These are phyloP conservation scores for Himalopsyche japonica DNA, from an alignment of 2,888 invertebrate genomes.

Conservation along the genomic window DNA sequence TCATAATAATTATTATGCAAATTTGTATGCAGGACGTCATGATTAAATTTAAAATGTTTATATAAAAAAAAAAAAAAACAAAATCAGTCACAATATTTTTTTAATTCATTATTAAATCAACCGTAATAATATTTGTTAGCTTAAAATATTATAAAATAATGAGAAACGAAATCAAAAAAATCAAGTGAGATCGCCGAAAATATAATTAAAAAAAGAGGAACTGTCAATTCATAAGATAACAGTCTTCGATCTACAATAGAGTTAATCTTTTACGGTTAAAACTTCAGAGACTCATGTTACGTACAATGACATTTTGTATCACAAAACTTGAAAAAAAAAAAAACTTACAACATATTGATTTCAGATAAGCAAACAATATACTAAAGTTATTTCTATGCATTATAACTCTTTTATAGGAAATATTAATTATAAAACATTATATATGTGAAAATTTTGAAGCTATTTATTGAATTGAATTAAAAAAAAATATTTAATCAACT, in stretches of 20 bases:
- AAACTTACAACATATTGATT: too few relatives aligned
- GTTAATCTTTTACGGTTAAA: neutral
- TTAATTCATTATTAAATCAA: neutral
- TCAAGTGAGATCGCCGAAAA: neutral
- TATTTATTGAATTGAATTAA: too few relatives aligned
- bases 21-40: neutral
- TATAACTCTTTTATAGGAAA: too few relatives aligned
- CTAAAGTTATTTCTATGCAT: too few relatives aligned
- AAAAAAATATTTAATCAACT: too few relatives aligned
- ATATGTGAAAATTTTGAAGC: too few relatives aligned
- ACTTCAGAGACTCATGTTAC: neutral
- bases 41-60: neutral
- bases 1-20: neutral
- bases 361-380: too few relatives aligned
- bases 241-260: neutral
- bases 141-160: neutral
- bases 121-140: neutral
- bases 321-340: too few relatives aligned
- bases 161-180: neutral
- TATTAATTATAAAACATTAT: too few relatives aligned
- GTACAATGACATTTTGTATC: neutral
- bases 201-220: neutral
- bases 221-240: slow-evolving; percentile 1
- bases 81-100: neutral
- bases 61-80: neutral